Evolutionary conservation across 2,888 invertebrate species (phyloP).

Genomic region (Phortica magna): DNA sequence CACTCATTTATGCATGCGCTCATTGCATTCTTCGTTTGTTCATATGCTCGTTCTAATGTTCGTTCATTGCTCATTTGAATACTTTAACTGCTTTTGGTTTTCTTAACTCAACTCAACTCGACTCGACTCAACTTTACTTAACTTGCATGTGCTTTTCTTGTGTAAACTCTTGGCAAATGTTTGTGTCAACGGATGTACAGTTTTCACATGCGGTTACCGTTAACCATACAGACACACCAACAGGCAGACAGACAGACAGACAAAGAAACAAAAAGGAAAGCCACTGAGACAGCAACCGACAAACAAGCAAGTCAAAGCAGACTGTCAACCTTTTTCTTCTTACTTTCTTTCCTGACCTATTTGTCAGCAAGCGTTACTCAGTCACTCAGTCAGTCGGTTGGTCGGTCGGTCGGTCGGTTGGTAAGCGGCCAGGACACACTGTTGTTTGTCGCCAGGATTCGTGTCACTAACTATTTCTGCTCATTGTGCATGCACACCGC

Average conservation of each 20-base stretch:
- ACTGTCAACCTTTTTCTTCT: conserved; percentile 15
- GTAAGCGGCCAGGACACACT: conserved; percentile 40
- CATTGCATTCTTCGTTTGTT: conserved; percentile 23
- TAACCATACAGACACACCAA: conserved; percentile 25
- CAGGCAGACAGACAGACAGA: not conserved
- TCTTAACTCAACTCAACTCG: conserved; percentile 47
- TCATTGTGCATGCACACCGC: conserved; percentile 16
- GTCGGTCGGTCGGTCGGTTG: not conserved
- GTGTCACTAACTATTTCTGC: conserved; percentile 2
- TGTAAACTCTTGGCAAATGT: conserved; percentile 68
- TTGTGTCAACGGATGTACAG: conserved; percentile 72
- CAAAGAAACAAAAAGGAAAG: not conserved
- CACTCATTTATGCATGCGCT: conserved; percentile 44
- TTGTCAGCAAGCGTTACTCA: conserved; percentile 46
- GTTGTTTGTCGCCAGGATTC: conserved; percentile 33
- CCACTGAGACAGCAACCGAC: not conserved
- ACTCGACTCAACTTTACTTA: not conserved
- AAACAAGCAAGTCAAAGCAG: conserved; percentile 17
- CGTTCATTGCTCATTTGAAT: conserved; percentile 66
- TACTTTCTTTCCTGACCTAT: conserved; percentile 50
- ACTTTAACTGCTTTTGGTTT: conserved; percentile 66
- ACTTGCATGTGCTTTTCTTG: conserved; percentile 25
- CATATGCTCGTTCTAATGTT: conserved; percentile 36
- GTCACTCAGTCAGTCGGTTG: conserved; percentile 19
- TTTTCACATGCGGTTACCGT: conserved; percentile 72